These are phyloP conservation scores for Blomia tropicalis DNA, from an alignment of 2,888 invertebrate species.

Conservation along the genomic window DNA sequence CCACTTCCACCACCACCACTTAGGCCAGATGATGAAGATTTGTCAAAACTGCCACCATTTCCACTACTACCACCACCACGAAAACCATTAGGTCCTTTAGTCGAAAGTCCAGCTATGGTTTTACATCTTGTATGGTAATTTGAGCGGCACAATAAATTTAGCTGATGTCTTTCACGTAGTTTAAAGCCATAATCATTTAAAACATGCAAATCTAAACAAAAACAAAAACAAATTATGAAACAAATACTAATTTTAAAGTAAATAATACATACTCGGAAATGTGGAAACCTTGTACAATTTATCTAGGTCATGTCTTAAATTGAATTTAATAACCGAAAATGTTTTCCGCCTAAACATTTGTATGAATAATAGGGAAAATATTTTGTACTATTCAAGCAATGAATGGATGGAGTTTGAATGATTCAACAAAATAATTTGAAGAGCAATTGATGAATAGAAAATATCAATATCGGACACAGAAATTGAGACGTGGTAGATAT, in stretches of 20 bases:
- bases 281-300: background rate
- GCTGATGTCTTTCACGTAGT: background rate
- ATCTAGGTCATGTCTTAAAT: background rate
- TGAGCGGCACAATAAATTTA: background rate
- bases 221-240: background rate
- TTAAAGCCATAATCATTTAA: background rate
- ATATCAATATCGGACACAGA: no score
- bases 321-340: constrained; percentile 2
- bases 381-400: no score
- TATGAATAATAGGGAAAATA: no score
- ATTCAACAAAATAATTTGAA: no score
- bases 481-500: no score
- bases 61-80: background rate
- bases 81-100: no score
- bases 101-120: background rate
- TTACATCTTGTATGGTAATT: background rate
- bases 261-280: background rate
- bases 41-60: background rate
- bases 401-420: no score
- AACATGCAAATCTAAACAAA: background rate
- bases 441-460: no score
- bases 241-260: no score
- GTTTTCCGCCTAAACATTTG: constrained; percentile 1
- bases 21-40: background rate
- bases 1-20: background rate